Conservation (phyloP, 2,888 invertebrate genomes). For the Lycocerus yunnanus region DNA sequence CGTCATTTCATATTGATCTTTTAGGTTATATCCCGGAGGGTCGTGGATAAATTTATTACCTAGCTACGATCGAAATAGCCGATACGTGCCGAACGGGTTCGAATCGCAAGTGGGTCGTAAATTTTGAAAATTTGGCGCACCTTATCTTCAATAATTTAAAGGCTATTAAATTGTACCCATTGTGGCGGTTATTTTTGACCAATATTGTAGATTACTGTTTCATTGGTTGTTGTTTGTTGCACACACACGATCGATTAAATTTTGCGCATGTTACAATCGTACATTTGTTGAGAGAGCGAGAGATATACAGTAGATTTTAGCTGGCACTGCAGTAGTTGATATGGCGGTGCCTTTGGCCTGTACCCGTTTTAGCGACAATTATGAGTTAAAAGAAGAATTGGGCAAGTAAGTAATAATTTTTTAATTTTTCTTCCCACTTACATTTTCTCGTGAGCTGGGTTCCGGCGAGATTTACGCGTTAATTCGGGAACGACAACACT, state of each 20-base stretch:
- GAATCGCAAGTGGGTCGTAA: not conserved
- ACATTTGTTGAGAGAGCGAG: conserved; percentile 41
- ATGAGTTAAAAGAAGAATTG: conserved; percentile 99
- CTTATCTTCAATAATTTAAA: not conserved
- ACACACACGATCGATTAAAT: conserved; percentile 20
- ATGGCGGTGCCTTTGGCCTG: conserved; percentile 91
- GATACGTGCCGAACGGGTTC: not conserved
- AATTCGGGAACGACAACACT: conserved; percentile 34
- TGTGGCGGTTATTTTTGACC: not conserved
- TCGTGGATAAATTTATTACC: conserved; percentile 26
- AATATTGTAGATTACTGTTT: not conserved
- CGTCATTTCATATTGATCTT: conserved; percentile 50
- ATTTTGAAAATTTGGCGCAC: conserved; percentile 8
- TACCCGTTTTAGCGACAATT: conserved; percentile 99
- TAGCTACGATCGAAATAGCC: conserved; percentile 4
- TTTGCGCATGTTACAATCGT: conserved; percentile 29
- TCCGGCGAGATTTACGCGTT: conserved; percentile 25
- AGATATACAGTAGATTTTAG: conserved; percentile 49
- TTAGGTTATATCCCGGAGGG: conserved; percentile 53
- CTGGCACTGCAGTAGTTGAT: conserved; percentile 51
- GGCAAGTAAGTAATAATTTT: conserved; percentile 83
- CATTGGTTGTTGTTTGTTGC: conserved; percentile 1
- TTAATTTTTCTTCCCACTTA: conserved; percentile 35
- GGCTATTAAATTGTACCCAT: not conserved
- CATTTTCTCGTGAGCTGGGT: conserved; percentile 18